Evolutionary conservation across 2,113 vertebrate genomes (phyloP).

Genomic region (Apteryx mantelli): DNA sequence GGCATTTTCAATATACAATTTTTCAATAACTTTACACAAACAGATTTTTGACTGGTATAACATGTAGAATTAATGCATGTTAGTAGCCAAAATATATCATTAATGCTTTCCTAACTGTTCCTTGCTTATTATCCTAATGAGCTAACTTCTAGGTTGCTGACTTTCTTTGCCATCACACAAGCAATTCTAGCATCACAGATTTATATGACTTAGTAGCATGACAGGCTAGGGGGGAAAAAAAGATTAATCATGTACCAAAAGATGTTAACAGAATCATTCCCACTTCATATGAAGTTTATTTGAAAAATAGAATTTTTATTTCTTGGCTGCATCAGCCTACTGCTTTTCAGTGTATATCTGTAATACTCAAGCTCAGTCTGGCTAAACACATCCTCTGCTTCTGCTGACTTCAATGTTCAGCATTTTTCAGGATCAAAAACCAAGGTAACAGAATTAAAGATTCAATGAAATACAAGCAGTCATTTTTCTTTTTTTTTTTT

Average conservation of each 20-base stretch:
- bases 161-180: background rate
- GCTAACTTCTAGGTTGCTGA: background rate
- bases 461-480: background rate
- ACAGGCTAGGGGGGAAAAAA: background rate
- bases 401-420: background rate
- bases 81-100: background rate
- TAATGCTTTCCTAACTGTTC: background rate
- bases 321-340: slow-evolving; percentile 16
- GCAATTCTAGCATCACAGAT: background rate
- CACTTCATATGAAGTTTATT: slow-evolving; percentile 9
- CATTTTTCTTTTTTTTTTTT: background rate
- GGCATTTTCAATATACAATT: slow-evolving; percentile 19
- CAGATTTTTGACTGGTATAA: background rate
- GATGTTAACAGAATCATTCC: slow-evolving; percentile 44
- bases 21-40: slow-evolving; percentile 43
- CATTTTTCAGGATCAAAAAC: background rate
- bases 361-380: background rate
- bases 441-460: background rate
- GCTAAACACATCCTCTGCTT: background rate
- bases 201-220: background rate
- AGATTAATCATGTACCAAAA: slow-evolving; percentile 35
- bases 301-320: slow-evolving; percentile 24
- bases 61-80: background rate
- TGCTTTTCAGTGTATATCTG: background rate
- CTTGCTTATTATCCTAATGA: slow-evolving; percentile 29